Evolutionary conservation across 1,140 invertebrate genomes (phyloP), one percentile per base, ranked within the genome.

Genomic region (Gonatopus flavifemur): DNA sequence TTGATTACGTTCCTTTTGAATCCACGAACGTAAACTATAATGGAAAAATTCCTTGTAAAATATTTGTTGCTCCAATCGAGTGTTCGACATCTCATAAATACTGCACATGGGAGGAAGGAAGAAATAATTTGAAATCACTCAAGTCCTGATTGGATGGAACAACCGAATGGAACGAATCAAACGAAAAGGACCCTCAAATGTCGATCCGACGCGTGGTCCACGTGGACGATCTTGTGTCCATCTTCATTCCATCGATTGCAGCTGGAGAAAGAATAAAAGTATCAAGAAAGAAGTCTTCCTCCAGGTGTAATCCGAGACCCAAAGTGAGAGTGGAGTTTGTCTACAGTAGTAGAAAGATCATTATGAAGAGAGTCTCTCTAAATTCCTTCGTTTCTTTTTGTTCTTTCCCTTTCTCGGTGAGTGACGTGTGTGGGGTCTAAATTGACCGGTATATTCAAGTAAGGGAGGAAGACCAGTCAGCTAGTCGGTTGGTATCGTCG

Each of bases 21-120:
- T n/a, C n/a, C n/a, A n/a, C n/a, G n/a, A n/a, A n/a, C n/a, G n/a
- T 60, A 55, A 60, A 54, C 56, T 53, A 62, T 22, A 44, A 52
- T 35, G 38, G 52, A 58, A 66, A 54, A 62, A 68, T 66, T 40
- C 54, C 65, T 57, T 64, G 66, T 68, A 64, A 66, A 64, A 68
- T 64, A 33, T 53, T 48, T 37, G 25, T 39, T 33, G 36, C 42
- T 49, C 35, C n/a, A 36, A n/a, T n/a, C n/a, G 20, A 43, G 28
- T 47, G 22, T 22, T 18, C 2, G 15, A 49, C 57, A 30, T 40
- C 44, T 60, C 50, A 60, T 51, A 35, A 45, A 10, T 21, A 22
- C 8, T 21, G 20, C 12, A 15, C 12, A 47, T 39, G 16, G 32
- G 32, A n/a, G n/a, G n/a, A n/a, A n/a, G n/a, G n/a, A n/a, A n/a